Base-by-base conservation (phyloP, 2,113 vertebrate genomes). In the Seriola dumerili region DNA sequence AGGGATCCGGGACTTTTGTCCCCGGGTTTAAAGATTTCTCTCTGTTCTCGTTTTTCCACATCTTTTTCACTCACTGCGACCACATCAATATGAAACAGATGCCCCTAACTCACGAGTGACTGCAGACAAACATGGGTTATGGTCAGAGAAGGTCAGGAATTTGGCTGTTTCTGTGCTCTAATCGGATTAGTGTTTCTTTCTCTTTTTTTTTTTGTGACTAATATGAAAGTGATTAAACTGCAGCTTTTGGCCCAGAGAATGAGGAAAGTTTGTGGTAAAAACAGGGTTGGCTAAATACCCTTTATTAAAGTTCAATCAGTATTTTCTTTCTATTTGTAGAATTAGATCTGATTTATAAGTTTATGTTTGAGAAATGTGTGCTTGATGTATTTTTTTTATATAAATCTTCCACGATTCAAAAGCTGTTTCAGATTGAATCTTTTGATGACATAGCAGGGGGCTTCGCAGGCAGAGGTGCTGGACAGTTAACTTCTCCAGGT, bases 31-130 rank as follows among this genome's bases (percentile, higher is more conserved):
- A 66, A 88, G 68, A 81, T 78, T 71, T 83, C 50, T 70, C 55
- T 68, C 74, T 72, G 25, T 80, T 68, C 59, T 89, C 17, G 40
- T 82, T 79, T 86, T 78, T 85, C 72, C 57, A 57, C 48, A 69
- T 84, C 44, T 84, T 80, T 29, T 71, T 76, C 23, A 48, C 64
- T 44, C 44, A 72, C 64, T 63, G 32, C 72, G 74, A 86, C 57
- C 83, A 80, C 77, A 74, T 83, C 74, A 88, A 91, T 84, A 89
- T 81, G 73, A 91, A 94, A 85, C 85, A 90, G 85, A 92, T 88
- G 88, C 74, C 78, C 62, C 57, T 5, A 38, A 68, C 58, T 83
- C 83, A 77, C 78, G 50, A 74, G 83, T 74, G 72, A 80, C 70
- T 70, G 72, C 78, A 78, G 88, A 89, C 71, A 87, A 90, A 83